Conservation (phyloP, 2,113 vertebrate genomes). For the Chiloscyllium plagiosum region DNA sequence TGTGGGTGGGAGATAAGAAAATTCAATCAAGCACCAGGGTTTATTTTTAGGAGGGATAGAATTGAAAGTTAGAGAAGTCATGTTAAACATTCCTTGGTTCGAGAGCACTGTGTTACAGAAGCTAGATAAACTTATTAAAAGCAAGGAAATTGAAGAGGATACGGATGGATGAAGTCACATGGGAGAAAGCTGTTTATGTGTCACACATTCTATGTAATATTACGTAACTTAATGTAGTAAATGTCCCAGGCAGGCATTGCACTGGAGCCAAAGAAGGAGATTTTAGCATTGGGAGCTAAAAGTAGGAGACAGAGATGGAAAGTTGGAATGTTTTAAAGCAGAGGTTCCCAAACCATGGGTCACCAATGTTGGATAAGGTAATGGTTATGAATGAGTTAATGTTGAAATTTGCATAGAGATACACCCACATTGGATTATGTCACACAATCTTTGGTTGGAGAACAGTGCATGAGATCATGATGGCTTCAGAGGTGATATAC, state of each 20-base stretch:
- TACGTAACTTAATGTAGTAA: background rate
- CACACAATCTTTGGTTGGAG: no score
- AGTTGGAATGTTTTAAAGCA: background rate
- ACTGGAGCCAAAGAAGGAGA: background rate
- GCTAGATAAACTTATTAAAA: background rate
- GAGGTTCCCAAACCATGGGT: no score
- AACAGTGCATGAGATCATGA: no score
- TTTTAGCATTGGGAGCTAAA: background rate
- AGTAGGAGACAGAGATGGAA: background rate
- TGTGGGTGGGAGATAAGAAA: no score
- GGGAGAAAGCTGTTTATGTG: background rate
- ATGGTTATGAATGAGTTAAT: no score
- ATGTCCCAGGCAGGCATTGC: background rate
- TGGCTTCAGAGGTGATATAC: no score
- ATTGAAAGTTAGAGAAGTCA: background rate
- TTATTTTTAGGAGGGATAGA: background rate
- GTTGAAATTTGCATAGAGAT: no score
- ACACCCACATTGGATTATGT: no score
- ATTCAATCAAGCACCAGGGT: background rate
- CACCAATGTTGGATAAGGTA: no score
- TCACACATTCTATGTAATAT: background rate
- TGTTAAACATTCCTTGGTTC: background rate
- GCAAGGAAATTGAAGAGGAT: background rate
- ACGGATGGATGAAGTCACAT: background rate
- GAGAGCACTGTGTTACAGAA: background rate